A percentile compares a stretch with the other conserved stretches of the same genome.
Conservation (phyloP, 2,113 vertebrate genomes). For the Struthidea cinerea region DNA sequence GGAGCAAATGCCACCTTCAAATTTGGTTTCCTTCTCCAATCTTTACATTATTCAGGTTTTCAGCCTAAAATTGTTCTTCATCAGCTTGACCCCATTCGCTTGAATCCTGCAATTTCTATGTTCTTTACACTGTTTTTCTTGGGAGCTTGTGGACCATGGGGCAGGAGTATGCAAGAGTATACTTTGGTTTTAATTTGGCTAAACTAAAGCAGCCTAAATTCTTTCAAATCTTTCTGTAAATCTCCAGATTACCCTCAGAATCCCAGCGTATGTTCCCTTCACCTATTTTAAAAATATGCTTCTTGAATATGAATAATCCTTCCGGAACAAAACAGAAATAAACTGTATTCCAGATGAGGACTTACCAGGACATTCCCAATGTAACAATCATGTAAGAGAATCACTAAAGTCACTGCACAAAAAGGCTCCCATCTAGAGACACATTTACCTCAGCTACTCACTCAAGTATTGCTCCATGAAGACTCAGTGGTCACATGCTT, state of each 20-base stretch:
- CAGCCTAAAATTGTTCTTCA: background rate
- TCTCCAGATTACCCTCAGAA: background rate
- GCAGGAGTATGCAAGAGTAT: background rate
- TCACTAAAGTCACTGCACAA: background rate
- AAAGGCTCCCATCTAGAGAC: background rate
- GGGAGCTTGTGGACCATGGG: background rate
- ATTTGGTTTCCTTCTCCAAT: background rate
- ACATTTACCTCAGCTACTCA: background rate
- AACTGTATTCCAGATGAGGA: background rate
- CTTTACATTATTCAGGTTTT: background rate
- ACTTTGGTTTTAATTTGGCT: background rate
- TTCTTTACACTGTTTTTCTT: background rate
- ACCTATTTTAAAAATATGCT: background rate
- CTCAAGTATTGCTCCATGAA: background rate
- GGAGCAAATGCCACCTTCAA: background rate
- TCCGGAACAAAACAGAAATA: background rate
- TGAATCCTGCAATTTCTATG: background rate
- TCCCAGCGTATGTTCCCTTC: background rate
- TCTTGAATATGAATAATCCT: background rate
- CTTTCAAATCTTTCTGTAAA: background rate
- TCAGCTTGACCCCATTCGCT: background rate
- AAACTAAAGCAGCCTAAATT: background rate
- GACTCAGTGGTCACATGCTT: background rate
- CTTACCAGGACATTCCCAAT: background rate
- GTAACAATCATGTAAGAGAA: background rate